Evolutionary conservation across 1,140 invertebrate species (phyloP), one percentile per base, ranked within the genome.

Genomic region (Zelostemma sp.): DNA sequence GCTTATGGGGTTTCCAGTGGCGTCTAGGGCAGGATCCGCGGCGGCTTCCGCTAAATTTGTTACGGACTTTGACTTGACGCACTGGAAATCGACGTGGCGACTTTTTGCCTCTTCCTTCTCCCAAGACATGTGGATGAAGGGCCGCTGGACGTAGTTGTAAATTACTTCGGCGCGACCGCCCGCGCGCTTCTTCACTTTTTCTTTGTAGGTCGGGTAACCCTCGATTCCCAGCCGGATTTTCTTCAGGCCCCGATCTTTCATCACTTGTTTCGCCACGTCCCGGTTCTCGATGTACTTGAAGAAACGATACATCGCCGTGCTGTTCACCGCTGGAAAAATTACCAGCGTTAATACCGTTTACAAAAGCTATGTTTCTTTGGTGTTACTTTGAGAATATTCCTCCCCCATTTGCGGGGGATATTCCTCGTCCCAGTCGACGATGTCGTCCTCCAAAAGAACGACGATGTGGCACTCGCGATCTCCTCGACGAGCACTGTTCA

Each of bases 261-360:
- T 92, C 12, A 99, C 94, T 86, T 97, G 95, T 81, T 99, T 99
- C 1, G 98, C 98, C 6, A 99, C 97, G 82, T 99, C 98, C 68
- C 98, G 89, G 80, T 99, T 99, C 85, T 99, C 98, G 67, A 99
- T 98, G 82, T 99, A 99, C 80, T 99, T 99, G 87, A 99, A 99
- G 86, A 99, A 99, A 68, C 97, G 89, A 82, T 98, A 97, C 89
- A 98, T 92, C 9, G 95, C 92, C 49, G 94, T 97, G 78, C 93
- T 95, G 76, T 94, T 92, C 6, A 97, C 91, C 74, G 94, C 92
- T 93, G 75, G 72, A 74, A 80, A 15, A 14, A 14, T 38, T 38
- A n/a, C n/a, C 3, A 40, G 2, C 14, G 5, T 11, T 11, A 40
- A 40, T 11, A 12, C 35, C 2, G 4, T 40, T 40, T 40, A 4